Base-by-base conservation (phyloP, 2,113 vertebrate genomes). In the Psettodes erumei region DNA sequence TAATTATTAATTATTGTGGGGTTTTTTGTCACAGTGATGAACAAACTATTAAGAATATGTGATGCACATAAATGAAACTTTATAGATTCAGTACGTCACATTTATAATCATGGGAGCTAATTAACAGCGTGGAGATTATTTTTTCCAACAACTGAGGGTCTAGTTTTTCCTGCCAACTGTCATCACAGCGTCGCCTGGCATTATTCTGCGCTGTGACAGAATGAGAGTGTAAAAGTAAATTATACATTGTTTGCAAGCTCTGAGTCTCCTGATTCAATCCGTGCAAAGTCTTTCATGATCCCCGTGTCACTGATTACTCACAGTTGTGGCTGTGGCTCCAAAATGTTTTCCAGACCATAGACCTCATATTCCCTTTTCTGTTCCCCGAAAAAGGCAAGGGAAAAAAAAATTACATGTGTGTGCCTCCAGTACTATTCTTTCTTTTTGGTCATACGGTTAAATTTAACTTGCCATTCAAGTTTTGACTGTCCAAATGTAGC, bases 121-220 rank as follows among this genome's bases (percentile, higher is more conserved):
- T 28, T 27, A 53, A 18, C 25, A 53, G 2, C 8, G 23, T 27
- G 6, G 5, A n/a, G 47, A 48, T n/a, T 48, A 43, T 6, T 23
- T 48, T 48, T 48, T 10, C 12, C 15, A 32, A 51, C 5, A 7
- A 7, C 28, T 19, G 45, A 43, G 27, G n/a, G 4, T 3, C 23
- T 27, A 13, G 27, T 23, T 42, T 54, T 47, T 35, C 33, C 25
- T 47, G 45, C n/a, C 50, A 33, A 19, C 53, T 42, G 15, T 54
- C 10, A 27, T 45, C 48, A 35, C 58, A 33, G 27, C 43, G n/a
- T 25, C 1, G 1, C 5, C 32, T 12, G 54, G 21, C 35, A 10
- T 56, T n/a, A 33, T 75, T 58, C 18, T 51, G 23, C 28, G 45
- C 45, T 30, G 32, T 71, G 45, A 71, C 15, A 5, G 23, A 37